Base-by-base conservation (phyloP, 2,888 invertebrate genomes). In the Sinhomidia bicolor region DNA sequence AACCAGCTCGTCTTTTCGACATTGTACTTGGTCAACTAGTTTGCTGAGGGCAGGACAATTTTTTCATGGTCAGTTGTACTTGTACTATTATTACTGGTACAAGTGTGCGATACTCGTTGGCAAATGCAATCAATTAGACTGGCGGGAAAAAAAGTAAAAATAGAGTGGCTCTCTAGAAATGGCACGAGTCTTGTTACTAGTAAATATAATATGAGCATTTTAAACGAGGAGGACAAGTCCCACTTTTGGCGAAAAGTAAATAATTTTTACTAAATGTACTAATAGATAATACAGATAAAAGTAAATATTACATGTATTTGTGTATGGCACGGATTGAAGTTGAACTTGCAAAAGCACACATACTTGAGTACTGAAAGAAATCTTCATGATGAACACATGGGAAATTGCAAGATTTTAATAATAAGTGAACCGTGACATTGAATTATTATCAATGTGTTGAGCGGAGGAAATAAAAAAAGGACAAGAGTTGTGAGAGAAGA, bases 11-110 rank as follows among this genome's bases (percentile, higher is more conserved):
- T 60, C 54, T 65, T 57, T 76, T 12, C 12, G n/a, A 60, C 62
- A 65, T 68, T 79, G 23, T 81, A 32, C 62, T 47, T 82, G 78
- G 78, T 79, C 71, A 83, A 83, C 80, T 47, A 36, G 32, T 44
- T 79, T 47, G n/a, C 41, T 32, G 10, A 44, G 14, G 6, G 41
- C 68, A 9, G 68, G 26, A 10, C 32, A 62, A 57, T 14, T 29
- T 65, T 60, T 57, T 76, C 78, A 60, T 26, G 57, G 20, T n/a
- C 86, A n/a, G n/a, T n/a, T n/a, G n/a, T n/a, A 57, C 62, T 44
- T 41, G 41, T 41, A 10, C 57, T 60, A 26, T 47, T 74, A 26
- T 41, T 6, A 32, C 41, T 29, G 20, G 23, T 23, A 23, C 5
- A 60, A 1, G 23, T 60, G 17, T 17, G 17, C n/a, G 17, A 14